phyloP scores from a whole-genome alignment of 2,113 vertebrate species.

The Sebastes fasciatus region DNA sequence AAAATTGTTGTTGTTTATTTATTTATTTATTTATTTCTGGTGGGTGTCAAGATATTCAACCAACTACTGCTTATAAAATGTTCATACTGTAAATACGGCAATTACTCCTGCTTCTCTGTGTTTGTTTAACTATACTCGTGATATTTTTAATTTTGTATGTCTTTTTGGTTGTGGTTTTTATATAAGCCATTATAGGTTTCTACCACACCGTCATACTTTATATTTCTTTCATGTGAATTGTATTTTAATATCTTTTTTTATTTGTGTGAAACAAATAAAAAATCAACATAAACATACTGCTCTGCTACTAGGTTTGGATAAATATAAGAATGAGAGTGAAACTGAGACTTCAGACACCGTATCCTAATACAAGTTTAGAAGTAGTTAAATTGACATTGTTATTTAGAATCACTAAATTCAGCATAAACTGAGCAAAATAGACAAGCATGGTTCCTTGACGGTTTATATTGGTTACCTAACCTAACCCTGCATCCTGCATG shows the following conservation, averaged over 20 bases:
- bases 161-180: too few relatives aligned
- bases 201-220: too few relatives aligned
- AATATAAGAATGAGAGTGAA: too few relatives aligned
- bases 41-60: background rate
- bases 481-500: background rate
- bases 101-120: too few relatives aligned
- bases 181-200: too few relatives aligned
- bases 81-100: too few relatives aligned
- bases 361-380: background rate
- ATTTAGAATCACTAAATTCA: background rate
- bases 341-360: background rate
- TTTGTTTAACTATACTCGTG: too few relatives aligned
- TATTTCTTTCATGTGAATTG: too few relatives aligned
- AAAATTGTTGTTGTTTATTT: background rate
- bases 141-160: too few relatives aligned
- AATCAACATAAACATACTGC: background rate
- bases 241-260: too few relatives aligned
- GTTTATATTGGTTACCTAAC: background rate
- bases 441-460: background rate
- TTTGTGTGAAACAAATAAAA: too few relatives aligned
- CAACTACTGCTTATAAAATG: background rate
- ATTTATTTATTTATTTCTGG: background rate
- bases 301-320: background rate
- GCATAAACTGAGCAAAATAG: background rate
- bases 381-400: background rate